Conservation (phyloP, 2,888 invertebrate species). For the Drosophila formosana region DNA sequence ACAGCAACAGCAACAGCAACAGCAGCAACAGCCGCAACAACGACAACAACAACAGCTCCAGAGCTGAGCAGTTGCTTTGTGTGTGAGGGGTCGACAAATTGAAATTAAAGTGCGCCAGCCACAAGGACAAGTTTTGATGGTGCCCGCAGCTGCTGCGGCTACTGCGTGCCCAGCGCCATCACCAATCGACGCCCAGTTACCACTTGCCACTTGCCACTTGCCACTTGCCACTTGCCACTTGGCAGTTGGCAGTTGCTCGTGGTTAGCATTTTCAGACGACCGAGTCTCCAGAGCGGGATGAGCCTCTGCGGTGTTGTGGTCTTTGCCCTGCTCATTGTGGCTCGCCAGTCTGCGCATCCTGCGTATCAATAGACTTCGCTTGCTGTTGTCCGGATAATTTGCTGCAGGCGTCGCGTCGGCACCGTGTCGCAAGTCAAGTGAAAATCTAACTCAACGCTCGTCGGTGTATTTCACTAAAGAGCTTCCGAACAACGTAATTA, state of each 20-base stretch:
- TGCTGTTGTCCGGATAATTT: constrained; percentile 50
- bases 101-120: constrained; percentile 76
- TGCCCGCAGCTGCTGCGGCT: constrained; percentile 71
- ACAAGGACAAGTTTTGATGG: constrained; percentile 76
- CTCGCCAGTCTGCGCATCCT: constrained; percentile 42
- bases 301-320: constrained; percentile 66
- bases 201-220: constrained; percentile 21
- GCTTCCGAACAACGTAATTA: neutral
- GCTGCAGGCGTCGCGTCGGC: constrained; percentile 33
- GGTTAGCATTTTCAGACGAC: constrained; percentile 18
- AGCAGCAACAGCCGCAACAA: constrained; percentile 23
- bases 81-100: constrained; percentile 59
- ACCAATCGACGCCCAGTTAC: constrained; percentile 19
- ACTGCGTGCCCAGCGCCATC: constrained; percentile 45
- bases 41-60: constrained; percentile 21
- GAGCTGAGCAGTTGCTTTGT: constrained; percentile 12
- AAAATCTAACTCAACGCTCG: neutral
- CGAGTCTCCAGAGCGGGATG: constrained; percentile 35
- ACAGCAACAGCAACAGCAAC: constrained; percentile 22
- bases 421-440: constrained; percentile 34
- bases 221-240: constrained; percentile 16
- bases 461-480: too few relatives aligned
- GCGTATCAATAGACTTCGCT: constrained; percentile 70
- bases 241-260: constrained; percentile 19
- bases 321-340: constrained; percentile 61